Conservation (phyloP, 2,113 vertebrate genomes). For the Osmerus mordax region DNA sequence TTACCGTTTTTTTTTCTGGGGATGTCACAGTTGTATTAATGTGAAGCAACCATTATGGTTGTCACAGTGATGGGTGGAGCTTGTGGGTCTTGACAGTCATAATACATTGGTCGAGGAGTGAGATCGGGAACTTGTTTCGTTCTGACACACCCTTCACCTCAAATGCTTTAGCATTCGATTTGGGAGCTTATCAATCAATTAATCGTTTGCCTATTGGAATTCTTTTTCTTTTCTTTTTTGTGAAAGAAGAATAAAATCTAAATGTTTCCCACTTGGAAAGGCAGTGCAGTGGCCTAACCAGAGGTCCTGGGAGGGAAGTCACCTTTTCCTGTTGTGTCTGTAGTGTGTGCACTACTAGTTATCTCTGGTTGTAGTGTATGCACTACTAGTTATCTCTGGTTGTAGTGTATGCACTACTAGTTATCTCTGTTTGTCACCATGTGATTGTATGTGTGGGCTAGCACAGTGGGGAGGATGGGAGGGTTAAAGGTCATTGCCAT, state of each 20-base stretch:
- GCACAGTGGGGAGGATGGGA: constrained; percentile 20
- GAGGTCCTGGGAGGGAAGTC: constrained; percentile 46
- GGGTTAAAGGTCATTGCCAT: constrained; percentile 47
- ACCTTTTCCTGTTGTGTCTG: constrained; percentile 63
- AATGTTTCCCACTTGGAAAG: constrained; percentile 22
- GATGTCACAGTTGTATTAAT: constrained; percentile 18
- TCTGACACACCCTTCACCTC: constrained; percentile 33
- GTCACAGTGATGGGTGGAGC: background rate
- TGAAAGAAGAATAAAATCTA: background rate
- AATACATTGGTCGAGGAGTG: constrained; percentile 31
- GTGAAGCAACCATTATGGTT: background rate
- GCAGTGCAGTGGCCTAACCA: constrained; percentile 66
- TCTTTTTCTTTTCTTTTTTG: constrained; percentile 6
- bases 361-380: constrained; percentile 73
- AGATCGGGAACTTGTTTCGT: constrained; percentile 46
- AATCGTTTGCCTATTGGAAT: constrained; percentile 2
- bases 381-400: constrained; percentile 74
- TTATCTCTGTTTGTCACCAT: constrained; percentile 77
- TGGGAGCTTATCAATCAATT: constrained; percentile 45
- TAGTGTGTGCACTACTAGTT: constrained; percentile 76
- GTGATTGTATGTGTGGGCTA: constrained; percentile 69
- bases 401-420: constrained; percentile 76
- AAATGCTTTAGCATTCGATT: constrained; percentile 57
- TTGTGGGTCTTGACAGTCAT: constrained; percentile 14
- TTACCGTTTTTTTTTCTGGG: constrained; percentile 18